Conservation (phyloP, 2,113 vertebrate genomes). For the Tyrannus savana region DNA sequence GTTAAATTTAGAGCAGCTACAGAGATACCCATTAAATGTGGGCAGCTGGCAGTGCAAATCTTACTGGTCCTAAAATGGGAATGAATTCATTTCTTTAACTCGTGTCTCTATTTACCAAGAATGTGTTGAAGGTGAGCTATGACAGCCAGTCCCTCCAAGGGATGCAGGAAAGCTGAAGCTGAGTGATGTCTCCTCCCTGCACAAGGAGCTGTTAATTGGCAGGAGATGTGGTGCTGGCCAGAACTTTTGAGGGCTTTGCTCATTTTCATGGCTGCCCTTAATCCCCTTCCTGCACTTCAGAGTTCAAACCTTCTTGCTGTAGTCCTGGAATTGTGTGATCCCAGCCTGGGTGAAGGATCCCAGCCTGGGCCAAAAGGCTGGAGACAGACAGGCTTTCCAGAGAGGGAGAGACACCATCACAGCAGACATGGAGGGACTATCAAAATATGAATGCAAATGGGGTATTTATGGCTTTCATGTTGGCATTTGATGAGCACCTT, state of each 20-base stretch:
- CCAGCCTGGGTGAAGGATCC: not conserved
- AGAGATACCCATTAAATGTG: not conserved
- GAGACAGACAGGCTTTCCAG: not conserved
- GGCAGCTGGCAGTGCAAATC: not conserved
- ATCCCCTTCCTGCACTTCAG: not conserved
- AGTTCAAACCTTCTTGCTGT: not conserved
- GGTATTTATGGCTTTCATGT: not conserved
- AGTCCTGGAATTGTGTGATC: not conserved
- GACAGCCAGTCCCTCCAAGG: not conserved
- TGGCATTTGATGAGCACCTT: slow-evolving; percentile 39
- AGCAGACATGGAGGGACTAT: not conserved
- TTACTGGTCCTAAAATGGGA: not conserved
- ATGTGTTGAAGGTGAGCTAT: not conserved
- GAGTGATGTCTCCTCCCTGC: not conserved
- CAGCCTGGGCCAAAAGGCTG: not conserved
- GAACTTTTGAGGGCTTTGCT: not conserved
- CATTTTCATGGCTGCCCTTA: not conserved
- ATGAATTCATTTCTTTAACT: not conserved
- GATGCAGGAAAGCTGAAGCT: not conserved
- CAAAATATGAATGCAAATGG: slow-evolving; percentile 26
- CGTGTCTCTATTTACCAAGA: not conserved
- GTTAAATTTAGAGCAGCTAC: not conserved
- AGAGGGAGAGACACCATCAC: not conserved
- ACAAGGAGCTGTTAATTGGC: not conserved
- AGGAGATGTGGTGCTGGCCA: not conserved